A percentile compares a stretch with the other conserved stretches of the same genome.
phyloP scores from a whole-genome alignment of 2,113 vertebrate genomes.

The Larimichthys crocea region DNA sequence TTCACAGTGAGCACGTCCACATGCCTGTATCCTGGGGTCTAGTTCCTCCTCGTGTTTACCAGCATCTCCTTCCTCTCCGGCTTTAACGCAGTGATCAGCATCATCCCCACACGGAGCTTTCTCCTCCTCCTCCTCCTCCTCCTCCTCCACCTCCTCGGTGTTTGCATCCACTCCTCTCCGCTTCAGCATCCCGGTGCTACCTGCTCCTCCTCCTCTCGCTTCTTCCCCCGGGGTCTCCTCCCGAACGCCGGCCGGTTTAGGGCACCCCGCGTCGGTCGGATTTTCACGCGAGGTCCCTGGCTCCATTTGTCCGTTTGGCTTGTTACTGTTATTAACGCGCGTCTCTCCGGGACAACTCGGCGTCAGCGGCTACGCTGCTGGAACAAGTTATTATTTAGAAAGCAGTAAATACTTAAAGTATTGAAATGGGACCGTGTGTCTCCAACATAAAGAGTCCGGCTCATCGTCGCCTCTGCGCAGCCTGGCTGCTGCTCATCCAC shows the following conservation, averaged over 20 bases:
- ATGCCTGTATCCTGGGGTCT: slow-evolving; percentile 86
- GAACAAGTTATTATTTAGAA: no score
- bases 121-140: slow-evolving; percentile 7
- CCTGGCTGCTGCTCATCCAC: background rate
- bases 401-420: background rate
- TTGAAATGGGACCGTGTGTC: background rate
- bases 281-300: slow-evolving; percentile 75
- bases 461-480: background rate
- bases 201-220: slow-evolving; percentile 46
- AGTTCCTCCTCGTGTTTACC: slow-evolving; percentile 81
- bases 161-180: slow-evolving; percentile 37
- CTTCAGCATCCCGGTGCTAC: slow-evolving; percentile 32
- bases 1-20: background rate
- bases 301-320: slow-evolving; percentile 66
- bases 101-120: slow-evolving; percentile 4
- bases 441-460: background rate
- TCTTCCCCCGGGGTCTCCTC: slow-evolving; percentile 79
- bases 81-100: background rate
- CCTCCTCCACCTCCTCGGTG: slow-evolving; percentile 24
- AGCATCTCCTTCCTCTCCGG: slow-evolving; percentile 49
- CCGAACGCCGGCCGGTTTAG: slow-evolving; percentile 50
- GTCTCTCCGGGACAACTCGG: background rate
- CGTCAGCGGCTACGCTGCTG: background rate
- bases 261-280: slow-evolving; percentile 51
- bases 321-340: background rate